Percentiles rank a stretch among this genome's conserved stretches.
phyloP scores from a whole-genome alignment of 2,113 vertebrate species.

The Circaetus cinerascens region DNA sequence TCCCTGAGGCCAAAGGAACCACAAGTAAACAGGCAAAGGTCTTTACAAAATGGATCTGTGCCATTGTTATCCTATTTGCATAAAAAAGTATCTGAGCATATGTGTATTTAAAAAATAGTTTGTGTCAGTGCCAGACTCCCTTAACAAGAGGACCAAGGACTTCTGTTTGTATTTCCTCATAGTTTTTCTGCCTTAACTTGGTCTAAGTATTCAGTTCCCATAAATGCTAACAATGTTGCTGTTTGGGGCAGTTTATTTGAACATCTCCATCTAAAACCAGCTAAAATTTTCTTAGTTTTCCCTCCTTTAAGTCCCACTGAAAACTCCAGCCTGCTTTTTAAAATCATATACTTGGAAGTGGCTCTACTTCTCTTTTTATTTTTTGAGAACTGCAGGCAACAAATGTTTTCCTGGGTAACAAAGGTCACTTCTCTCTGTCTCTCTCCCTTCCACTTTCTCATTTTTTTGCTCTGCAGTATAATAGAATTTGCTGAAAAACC shows the following conservation, averaged over 20 bases:
- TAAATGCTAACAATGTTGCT: neutral
- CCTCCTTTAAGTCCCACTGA: neutral
- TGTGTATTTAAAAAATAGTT: neutral
- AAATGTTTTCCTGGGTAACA: neutral
- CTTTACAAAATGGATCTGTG: neutral
- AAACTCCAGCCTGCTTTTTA: neutral
- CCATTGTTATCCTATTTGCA: neutral
- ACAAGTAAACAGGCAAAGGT: neutral
- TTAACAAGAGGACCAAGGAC: neutral
- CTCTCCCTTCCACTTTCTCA: neutral
- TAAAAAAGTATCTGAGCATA: neutral
- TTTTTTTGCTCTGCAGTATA: neutral
- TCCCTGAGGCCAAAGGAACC: neutral
- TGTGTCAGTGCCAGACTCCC: neutral
- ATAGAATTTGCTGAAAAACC: neutral
- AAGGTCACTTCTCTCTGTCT: neutral
- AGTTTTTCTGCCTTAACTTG: neutral
- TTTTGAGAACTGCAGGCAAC: neutral
- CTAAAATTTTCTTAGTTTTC: neutral
- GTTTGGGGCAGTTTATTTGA: neutral
- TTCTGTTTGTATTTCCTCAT: neutral
- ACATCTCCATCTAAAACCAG: neutral
- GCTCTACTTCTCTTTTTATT: neutral
- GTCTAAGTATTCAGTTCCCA: neutral
- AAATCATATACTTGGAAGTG: neutral